Percentiles rank a stretch among this genome's conserved stretches.
phyloP scores from a whole-genome alignment of 1,140 invertebrate species.

The Archegozetes longisetosus region DNA sequence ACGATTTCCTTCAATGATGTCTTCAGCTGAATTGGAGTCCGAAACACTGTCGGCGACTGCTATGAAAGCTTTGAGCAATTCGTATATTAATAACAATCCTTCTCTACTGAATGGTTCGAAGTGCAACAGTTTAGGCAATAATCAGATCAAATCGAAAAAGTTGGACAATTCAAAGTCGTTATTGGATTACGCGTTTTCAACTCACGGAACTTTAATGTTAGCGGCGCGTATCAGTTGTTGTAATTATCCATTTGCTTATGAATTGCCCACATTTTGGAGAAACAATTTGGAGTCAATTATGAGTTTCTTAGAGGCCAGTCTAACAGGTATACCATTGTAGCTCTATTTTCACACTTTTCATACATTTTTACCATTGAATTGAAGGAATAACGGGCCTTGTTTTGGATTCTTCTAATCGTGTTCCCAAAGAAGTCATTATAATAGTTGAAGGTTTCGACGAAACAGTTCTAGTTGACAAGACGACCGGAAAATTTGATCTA shows the following conservation, averaged over 20 bases:
- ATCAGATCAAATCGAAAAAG: neutral
- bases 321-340: slow-evolving; percentile 28
- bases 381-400: neutral
- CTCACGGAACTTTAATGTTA: slow-evolving; percentile 18
- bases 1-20: slow-evolving; percentile 27
- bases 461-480: neutral
- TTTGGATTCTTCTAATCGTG: neutral
- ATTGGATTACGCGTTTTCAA: neutral
- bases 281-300: slow-evolving; percentile 50
- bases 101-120: neutral
- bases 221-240: slow-evolving; percentile 48
- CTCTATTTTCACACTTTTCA: slow-evolving; percentile 1
- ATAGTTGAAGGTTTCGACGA: neutral
- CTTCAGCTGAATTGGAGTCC: neutral
- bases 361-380: neutral
- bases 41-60: slow-evolving; percentile 15
- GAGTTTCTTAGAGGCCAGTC: slow-evolving; percentile 36
- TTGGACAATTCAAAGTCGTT: neutral
- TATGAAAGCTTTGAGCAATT: slow-evolving; percentile 46
- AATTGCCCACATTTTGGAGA: slow-evolving; percentile 54
- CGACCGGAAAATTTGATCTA: neutral
- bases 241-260: slow-evolving; percentile 47
- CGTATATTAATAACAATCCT: slow-evolving; percentile 20
- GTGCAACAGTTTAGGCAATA: neutral
- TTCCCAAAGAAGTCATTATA: neutral